Evolutionary conservation across 2,797 vertebrate species (phyloP), one percentile per base, ranked within the genome.

Genomic region (Chromobotia macracanthus): DNA sequence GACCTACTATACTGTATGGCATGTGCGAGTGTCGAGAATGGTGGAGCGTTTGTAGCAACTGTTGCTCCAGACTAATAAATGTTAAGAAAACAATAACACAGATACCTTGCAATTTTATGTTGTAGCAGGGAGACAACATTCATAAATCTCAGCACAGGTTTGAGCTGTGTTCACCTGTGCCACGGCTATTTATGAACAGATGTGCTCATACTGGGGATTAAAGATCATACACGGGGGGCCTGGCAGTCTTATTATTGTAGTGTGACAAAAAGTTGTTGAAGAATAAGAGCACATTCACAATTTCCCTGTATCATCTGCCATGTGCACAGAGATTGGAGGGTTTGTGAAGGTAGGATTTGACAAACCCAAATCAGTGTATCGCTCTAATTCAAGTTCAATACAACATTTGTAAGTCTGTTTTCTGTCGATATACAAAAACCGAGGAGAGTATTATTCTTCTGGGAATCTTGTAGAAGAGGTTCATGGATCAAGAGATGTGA

Each of bases 201-300:
- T 90, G 87, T 88, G 84, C 84, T 18, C 31, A 50, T 78, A 38
- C 69, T 77, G 83, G 56, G 84, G 90, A 91, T 91, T 88, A 91
- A 80, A 48, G 60, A 83, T 87, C 78, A 85, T 82, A 85, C 82
- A 73, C 74, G 84, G 71, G 25, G 51, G 35, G 18, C 6, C 67
- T 58, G 65, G 83, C 72, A 85, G 46, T 77, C 70, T 65, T n/a
- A 78, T 87, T 78, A 84, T 65, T 41, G 81, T 83, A 79, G 71
- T 46, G 12, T 18, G 58, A 55, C 72, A 35, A 82, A 67, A 61
- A 63, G 21, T 56, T 72, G 46, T 86, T 76, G 83, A 85, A 83
- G 86, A 89, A 84, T 35, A 83, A 76, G 41, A 69, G 35, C 87
- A 89, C 89, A 89, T 89, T 91, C 86, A 88, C 83, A 77, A 84